Evolutionary conservation across 2,888 invertebrate genomes (phyloP).

Genomic region (Tridacna gigas): DNA sequence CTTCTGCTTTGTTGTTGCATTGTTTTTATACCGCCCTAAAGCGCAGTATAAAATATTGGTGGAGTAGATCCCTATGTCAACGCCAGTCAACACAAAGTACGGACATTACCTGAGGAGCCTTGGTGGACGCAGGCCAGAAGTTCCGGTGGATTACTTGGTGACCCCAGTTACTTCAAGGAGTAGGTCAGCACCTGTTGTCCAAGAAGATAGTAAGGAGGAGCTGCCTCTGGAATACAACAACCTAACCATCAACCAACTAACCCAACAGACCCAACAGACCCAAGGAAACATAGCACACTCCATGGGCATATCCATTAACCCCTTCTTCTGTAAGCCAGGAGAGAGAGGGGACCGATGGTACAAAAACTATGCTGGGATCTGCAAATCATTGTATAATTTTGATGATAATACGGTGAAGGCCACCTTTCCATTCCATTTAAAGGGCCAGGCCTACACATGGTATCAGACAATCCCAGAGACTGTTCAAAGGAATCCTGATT

Average conservation of each 20-base stretch:
- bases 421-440: slow-evolving; percentile 29
- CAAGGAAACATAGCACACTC: background rate
- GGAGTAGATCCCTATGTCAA: slow-evolving; percentile 19
- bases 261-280: too few species aligned
- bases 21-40: background rate
- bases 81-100: slow-evolving; percentile 4
- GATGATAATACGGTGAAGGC: slow-evolving; percentile 6
- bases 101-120: slow-evolving; percentile 14
- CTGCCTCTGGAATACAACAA: background rate
- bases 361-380: background rate
- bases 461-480: slow-evolving; percentile 12
- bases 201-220: background rate
- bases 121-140: slow-evolving; percentile 9
- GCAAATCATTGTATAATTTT: slow-evolving; percentile 13
- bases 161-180: background rate
- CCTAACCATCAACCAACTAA: too few species aligned
- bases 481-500: background rate
- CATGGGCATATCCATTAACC: background rate
- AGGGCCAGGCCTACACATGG: slow-evolving; percentile 26
- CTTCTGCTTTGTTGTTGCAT: background rate
- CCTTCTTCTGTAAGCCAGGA: slow-evolving; percentile 13
- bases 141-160: background rate
- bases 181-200: background rate
- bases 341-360: slow-evolving; percentile 7
- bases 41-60: slow-evolving; percentile 25